A percentile compares a stretch with the other conserved stretches of the same genome.
Evolutionary conservation across 1,140 invertebrate species (phyloP).

Genomic region (Drosophila oshimai): DNA sequence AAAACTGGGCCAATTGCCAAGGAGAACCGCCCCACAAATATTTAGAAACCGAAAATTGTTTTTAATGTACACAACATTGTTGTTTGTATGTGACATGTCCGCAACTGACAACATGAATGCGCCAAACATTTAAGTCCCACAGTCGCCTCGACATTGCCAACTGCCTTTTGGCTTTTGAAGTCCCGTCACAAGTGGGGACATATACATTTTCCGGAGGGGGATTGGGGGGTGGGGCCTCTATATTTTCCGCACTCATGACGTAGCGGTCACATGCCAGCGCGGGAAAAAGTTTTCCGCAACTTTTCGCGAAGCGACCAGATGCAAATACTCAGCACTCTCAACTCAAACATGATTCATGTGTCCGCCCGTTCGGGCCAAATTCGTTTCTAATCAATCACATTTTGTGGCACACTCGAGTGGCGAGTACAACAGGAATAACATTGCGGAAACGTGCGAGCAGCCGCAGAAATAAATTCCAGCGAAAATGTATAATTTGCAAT

Average conservation of each 20-base stretch:
- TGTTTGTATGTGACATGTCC: conserved; percentile 55
- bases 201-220: neutral
- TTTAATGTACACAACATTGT: conserved; percentile 37
- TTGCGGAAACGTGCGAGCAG: conserved; percentile 2
- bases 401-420: conserved; percentile 31
- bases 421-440: conserved; percentile 8
- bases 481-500: conserved; percentile 6
- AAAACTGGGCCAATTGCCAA: conserved; percentile 73
- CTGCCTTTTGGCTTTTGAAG: conserved; percentile 46
- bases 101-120: conserved; percentile 71
- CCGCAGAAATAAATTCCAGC: conserved; percentile 15
- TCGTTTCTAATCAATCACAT: conserved; percentile 59
- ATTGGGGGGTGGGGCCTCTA: neutral
- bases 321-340: conserved; percentile 22
- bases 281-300: conserved; percentile 44
- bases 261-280: conserved; percentile 53
- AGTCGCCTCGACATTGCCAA: conserved; percentile 53
- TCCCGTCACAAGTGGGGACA: conserved; percentile 48
- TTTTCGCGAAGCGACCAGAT: conserved; percentile 45
- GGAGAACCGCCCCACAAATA: conserved; percentile 29
- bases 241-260: conserved; percentile 14
- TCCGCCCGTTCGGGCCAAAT: neutral
- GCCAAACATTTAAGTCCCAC: conserved; percentile 63
- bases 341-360: conserved; percentile 23
- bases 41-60: conserved; percentile 27